Base-by-base conservation (phyloP, 92 coral and sea anemone species). In the Siderastrea radians region DNA sequence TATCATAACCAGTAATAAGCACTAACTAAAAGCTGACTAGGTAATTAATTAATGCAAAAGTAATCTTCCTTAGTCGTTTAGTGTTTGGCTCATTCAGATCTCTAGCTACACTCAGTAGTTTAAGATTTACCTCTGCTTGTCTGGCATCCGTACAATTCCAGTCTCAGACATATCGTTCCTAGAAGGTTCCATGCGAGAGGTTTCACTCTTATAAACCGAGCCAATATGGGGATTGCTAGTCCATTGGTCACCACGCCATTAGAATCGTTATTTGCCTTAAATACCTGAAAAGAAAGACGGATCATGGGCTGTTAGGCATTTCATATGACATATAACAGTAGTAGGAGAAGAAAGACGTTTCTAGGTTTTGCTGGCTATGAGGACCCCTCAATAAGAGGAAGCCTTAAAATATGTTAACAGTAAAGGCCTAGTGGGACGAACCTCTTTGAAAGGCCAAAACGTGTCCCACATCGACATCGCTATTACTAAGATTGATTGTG, bases 121-220 rank as follows among this genome's bases (percentile, higher is more conserved):
- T 16, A 19, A 12, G 12, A 66, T n/a, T 70, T 71, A 91, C 94
- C 92, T 91, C 66, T 89, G 67, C 52, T 84, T 19, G 80, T 72
- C 72, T 82, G 75, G 84, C 93, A 92, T 46, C 95, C 95, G 49
- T 92, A 88, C 53, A 92, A 38, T 72, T 92, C 95, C 38, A 92
- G 66, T 77, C 95, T 80, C 79, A 89, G 54, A 77, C 95, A 92
- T 12, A 86, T 92, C 7, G 84, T 57, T 49, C 88, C 91, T 9
- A 67, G 75, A 2, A n/a, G 53, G 16, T 87, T 76, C 95, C 95
- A 89, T 61, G 88, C 85, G 17, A 66, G 60, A 3, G 95, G 95
- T 49, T 68, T 76, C 43, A 92, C 79, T 57, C 95, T 82, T 47
- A 92, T 50, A 64, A 77, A 75, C 6, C 95, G 91, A 3, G 91